Base-by-base conservation (phyloP, 2,797 vertebrate species). In the Austrolebias charrua region DNA sequence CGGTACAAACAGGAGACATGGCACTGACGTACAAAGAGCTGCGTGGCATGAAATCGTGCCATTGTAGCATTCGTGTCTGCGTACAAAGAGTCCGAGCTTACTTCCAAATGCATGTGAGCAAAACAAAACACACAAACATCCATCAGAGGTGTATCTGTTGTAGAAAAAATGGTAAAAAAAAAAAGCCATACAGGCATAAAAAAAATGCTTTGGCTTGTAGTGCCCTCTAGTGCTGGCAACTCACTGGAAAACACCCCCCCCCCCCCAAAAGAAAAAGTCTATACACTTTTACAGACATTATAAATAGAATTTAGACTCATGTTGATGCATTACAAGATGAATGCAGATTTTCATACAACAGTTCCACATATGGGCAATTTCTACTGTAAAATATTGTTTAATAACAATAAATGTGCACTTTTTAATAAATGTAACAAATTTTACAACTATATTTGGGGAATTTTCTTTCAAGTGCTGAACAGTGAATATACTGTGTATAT, bases 191-290 rank as follows among this genome's bases (percentile, higher is more conserved):
- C 63, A 59, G 66, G 38, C 69, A 43, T 53, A 24, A 44, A 60
- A 14, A 40, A 60, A 11, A 82, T 88, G 81, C 73, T 90, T 79
- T 89, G 87, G 86, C 83, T 90, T 90, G 65, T 80, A 92, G 87
- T 92, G 92, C 91, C 87, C 91, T 92, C 92, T 93, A 88, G 90
- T 90, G 92, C 56, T 61, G 12, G 31, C 16, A 73, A 19, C 12
- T 15, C 46, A 20, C 54, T 45, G 75, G 38, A n/a, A 81, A 75
- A 61, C n/a, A n/a, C n/a, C n/a, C n/a, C n/a, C n/a, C n/a, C n/a
- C n/a, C n/a, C n/a, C n/a, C n/a, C n/a, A n/a, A n/a, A n/a, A n/a
- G n/a, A n/a, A 40, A 13, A 13, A 40, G 2, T 12, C 12, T 3
- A 38, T 3, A 6, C 6, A 10, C 10, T 13, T 40, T 13, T 12